Evolutionary conservation across 2,797 vertebrate genomes (phyloP), one percentile per base, ranked within the genome.

Genomic region (Phoeniculus purpureus): DNA sequence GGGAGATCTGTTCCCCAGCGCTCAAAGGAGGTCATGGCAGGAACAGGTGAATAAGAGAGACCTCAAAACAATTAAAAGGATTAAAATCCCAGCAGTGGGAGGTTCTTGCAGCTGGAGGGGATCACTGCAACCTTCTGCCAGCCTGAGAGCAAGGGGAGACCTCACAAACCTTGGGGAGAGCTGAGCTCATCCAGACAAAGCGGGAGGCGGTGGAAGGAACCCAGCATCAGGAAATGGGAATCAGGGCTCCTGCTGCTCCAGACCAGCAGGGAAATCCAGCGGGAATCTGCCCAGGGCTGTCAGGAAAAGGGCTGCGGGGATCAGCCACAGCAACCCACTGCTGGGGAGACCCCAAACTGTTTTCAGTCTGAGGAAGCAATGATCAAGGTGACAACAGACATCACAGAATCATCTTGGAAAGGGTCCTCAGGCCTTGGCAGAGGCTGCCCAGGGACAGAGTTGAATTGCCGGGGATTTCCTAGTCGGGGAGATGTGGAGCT

Each of bases 1-100:
- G 17, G 1, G n/a, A 22, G 26, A 51, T 56, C 78, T 34, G 40
- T 32, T 64, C 4, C 5, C 15, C 11, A 13, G 26, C 7, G 3
- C 34, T 5, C 8, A 4, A 8, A 17, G 12, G 21, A 31, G 37
- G 17, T 11, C 8, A 1, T 3, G 5, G 9, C 4, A 3, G 21
- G 51, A 29, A 1, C 40, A 11, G 1, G 11, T 0, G 40, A 55
- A 58, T 29, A 50, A 20, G 58, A 9, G 8, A 34, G 9, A 72
- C 60, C n/a, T 29, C 3, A 43, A 27, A 40, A 40, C 20, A 7
- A 0, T 37, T 8, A 3, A 47, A 7, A 47, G 52, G 58, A 23
- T 12, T 6, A 31, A 8, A 60, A 52, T 6, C 32, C 21, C 29
- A 6, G 12, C 8, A 21, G 37, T 29, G 16, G n/a, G 12, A 43